Percentiles rank a stretch among this genome's conserved stretches.
Evolutionary conservation across 2,888 invertebrate species (phyloP).

Genomic region (Trypoxylon attenuatum): DNA sequence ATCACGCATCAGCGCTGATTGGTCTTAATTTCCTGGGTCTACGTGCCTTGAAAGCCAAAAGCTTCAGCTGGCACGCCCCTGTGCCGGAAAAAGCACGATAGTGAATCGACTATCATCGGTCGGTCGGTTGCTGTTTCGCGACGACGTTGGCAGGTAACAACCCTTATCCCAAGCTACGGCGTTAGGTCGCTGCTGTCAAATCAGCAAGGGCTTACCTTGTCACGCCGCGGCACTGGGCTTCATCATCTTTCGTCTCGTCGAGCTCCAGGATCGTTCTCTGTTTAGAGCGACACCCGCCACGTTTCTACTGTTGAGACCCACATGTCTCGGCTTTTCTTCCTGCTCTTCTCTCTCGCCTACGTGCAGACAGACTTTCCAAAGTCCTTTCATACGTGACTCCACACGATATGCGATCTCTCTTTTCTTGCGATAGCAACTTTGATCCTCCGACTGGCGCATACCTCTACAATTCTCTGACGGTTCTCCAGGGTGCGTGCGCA

Average conservation of each 20-base stretch:
- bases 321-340: neutral
- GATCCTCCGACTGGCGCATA: too few species aligned
- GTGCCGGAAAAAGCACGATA: neutral
- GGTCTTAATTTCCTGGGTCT: constrained; percentile 63
- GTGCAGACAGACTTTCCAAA: neutral
- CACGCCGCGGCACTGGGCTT: neutral
- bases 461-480: too few species aligned
- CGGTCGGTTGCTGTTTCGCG: too few species aligned
- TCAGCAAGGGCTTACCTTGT: constrained; percentile 33
- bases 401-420: too few species aligned
- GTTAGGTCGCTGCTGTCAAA: too few species aligned
- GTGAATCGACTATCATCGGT: constrained; percentile 18
- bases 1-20: constrained; percentile 64
- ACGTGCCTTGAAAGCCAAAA: constrained; percentile 62
- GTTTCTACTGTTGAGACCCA: neutral
- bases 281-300: constrained; percentile 1
- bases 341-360: neutral
- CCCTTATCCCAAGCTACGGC: too few species aligned
- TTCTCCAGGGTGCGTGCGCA: too few species aligned
- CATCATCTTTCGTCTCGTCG: constrained; percentile 7
- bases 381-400: neutral
- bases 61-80: constrained; percentile 4
- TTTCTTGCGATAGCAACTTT: too few species aligned
- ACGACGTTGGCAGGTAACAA: too few species aligned
- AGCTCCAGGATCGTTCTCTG: neutral